Evolutionary conservation across 2,113 vertebrate species (phyloP).

Genomic region (Psephotus haematonotus): DNA sequence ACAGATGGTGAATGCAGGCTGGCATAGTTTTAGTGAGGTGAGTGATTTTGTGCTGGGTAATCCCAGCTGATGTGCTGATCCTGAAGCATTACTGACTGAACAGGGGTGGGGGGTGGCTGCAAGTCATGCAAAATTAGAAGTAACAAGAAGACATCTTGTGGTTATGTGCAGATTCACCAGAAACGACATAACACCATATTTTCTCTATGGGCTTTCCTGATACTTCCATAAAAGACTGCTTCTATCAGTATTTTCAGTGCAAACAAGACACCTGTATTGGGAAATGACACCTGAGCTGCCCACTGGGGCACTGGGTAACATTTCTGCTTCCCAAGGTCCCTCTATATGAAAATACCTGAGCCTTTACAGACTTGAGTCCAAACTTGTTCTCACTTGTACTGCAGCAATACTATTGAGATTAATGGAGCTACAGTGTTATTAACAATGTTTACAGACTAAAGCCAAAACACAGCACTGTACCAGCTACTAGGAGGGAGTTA

Average conservation of each 20-base stretch:
- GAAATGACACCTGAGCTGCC: background rate
- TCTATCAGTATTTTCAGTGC: background rate
- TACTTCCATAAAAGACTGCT: background rate
- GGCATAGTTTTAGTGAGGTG: background rate
- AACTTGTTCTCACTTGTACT: background rate
- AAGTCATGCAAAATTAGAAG: background rate
- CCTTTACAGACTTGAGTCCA: background rate
- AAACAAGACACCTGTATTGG: background rate
- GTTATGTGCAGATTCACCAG: background rate
- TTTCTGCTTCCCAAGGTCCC: background rate
- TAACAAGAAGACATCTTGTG: background rate
- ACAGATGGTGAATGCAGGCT: background rate
- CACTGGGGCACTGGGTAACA: background rate
- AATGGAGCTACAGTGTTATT: background rate
- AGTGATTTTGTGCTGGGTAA: background rate
- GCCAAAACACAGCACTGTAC: background rate
- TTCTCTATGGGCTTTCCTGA: background rate
- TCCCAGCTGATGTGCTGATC: background rate
- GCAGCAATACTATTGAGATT: background rate
- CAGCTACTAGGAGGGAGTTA: background rate
- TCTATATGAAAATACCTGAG: background rate
- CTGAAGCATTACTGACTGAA: background rate
- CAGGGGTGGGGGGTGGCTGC: background rate
- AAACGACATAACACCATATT: background rate
- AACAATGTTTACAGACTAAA: background rate